Percentiles rank a stretch among this genome's conserved stretches.
Evolutionary conservation across 2,888 invertebrate species (phyloP).

Genomic region (Trachelus stipa): DNA sequence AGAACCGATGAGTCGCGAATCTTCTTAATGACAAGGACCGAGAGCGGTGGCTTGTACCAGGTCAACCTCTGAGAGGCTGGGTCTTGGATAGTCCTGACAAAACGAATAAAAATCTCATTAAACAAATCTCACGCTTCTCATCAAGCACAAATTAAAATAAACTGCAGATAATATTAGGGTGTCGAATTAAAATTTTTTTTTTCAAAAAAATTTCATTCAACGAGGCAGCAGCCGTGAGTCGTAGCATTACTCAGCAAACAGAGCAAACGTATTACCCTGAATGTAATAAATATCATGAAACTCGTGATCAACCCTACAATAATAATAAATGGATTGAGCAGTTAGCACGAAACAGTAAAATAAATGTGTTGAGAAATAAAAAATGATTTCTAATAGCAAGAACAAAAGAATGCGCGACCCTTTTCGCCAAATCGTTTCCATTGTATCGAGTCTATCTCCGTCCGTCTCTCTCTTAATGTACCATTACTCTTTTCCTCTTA

Average conservation of each 20-base stretch:
- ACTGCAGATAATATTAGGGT: too few relatives aligned
- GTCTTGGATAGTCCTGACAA: constrained; percentile 92
- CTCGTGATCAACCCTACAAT: too few relatives aligned
- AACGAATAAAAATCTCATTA: constrained; percentile 33
- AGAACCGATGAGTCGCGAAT: constrained; percentile 91
- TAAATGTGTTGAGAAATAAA: neutral
- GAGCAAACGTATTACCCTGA: too few relatives aligned
- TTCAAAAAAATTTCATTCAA: too few relatives aligned
- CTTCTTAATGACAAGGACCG: constrained; percentile 97
- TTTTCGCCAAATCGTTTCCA: neutral
- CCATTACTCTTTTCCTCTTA: neutral
- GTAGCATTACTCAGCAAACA: too few relatives aligned
- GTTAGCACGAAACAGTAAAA: neutral
- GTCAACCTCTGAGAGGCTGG: constrained; percentile 96
- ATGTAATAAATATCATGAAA: neutral
- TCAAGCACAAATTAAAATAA: neutral
- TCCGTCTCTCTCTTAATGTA: neutral
- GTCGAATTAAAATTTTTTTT: too few relatives aligned
- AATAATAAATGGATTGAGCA: neutral
- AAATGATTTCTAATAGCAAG: neutral
- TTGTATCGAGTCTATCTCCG: neutral
- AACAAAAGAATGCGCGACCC: neutral
- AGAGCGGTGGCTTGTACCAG: constrained; percentile 96
- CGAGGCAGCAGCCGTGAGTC: too few relatives aligned
- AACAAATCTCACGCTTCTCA: neutral